Percentiles rank a stretch among this genome's conserved stretches.
Evolutionary conservation across 2,113 vertebrate genomes (phyloP).

Genomic region (Nycticebus coucang): DNA sequence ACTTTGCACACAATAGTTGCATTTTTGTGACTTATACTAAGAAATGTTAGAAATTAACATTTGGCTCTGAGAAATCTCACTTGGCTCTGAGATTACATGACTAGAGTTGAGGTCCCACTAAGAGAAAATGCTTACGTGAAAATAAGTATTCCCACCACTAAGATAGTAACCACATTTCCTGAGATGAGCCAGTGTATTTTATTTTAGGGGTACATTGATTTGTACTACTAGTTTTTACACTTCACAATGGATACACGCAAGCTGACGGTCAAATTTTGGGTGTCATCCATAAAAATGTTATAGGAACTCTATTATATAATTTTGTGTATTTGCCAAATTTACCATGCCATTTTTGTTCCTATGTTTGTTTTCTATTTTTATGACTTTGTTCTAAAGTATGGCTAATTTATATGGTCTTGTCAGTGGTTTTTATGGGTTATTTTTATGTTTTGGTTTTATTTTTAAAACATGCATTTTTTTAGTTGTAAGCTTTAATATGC

Average conservation of each 20-base stretch:
- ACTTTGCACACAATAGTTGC: background rate
- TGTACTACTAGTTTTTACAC: background rate
- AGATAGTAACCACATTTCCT: background rate
- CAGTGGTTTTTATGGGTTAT: background rate
- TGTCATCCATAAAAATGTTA: background rate
- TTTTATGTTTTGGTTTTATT: background rate
- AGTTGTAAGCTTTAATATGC: background rate
- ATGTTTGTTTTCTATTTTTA: background rate
- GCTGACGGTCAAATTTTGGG: background rate
- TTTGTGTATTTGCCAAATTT: background rate
- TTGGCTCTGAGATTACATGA: background rate
- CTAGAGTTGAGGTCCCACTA: background rate
- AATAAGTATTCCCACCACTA: background rate
- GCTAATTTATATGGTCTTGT: rapidly evolving
- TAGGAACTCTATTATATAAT: background rate
- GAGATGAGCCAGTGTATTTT: background rate
- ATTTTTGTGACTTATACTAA: slow-evolving; percentile 66
- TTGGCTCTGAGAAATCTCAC: too few relatives aligned
- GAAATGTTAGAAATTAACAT: slow-evolving; percentile 33
- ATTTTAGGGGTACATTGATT: background rate
- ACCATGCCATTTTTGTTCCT: background rate
- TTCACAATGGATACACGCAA: background rate
- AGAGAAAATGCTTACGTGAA: background rate
- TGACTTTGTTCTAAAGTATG: background rate
- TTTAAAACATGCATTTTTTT: background rate